Evolutionary conservation across 2,888 invertebrate genomes (phyloP), one percentile per base, ranked within the genome.

Genomic region (Rhyacophila evoluta): DNA sequence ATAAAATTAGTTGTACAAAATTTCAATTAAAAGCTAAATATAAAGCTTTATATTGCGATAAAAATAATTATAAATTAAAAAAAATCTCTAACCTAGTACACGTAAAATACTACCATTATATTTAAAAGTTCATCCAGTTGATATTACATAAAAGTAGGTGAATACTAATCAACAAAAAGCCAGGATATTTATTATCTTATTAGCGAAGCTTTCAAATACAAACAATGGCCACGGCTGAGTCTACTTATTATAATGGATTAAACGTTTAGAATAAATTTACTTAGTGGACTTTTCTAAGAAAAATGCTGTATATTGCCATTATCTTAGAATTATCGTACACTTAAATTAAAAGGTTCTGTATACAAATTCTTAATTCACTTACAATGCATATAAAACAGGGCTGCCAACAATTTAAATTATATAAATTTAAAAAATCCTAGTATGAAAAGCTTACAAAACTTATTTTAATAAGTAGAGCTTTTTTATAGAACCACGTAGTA

Each of bases 211-310:
- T 55, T 55, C 19, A 55, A 25, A 55, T 55, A 19, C 55, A 55
- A 55, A 55, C 55, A 55, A 55, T 55, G 55, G 55, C 55, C 55
- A 10, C 55, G 25, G 19, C 55, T 55, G 55, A 55, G 55, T 55
- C 55, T 55, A 55, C 55, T 55, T 19, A 19, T 55, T 55, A 55
- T 55, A 19, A 55, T 55, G 55, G 55, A 55, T 55, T 55, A 55
- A 55, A 55, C 55, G 55, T 19, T 55, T 55, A 55, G 8, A 55
- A 55, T 55, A 55, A 55, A 55, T 55, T 55, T 55, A 19, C 55
- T 55, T 55, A 25, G 25, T 19, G 55, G 55, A 55, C 55, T 12
- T 55, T 55, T 55, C 19, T 55, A 25, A 55, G 55, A 55, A 55
- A 55, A 55, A 55, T 55, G 19, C 19, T 55, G 55, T 55, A 19